Base-by-base conservation (phyloP, 2,113 vertebrate genomes). In the Thymallus thymallus region DNA sequence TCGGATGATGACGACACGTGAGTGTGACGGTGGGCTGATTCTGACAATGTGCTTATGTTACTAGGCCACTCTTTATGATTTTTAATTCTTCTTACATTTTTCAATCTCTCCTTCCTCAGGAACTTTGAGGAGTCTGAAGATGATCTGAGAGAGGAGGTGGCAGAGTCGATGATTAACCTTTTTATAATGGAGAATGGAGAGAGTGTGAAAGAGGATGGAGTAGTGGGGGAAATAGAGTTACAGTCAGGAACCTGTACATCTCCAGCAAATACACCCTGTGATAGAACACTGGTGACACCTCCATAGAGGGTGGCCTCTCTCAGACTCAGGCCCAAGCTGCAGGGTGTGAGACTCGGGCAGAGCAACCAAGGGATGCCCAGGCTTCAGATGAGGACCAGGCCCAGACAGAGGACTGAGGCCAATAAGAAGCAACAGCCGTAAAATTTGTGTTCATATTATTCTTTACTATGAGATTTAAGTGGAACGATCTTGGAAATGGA, bases 1-100 rank as follows among this genome's bases (percentile, higher is more conserved):
- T 96, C 92, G 26, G 95, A 98, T 9, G 95, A 94, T 6, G 94
- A 96, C 2, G 95, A 96, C 88, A 95, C 91, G 95, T 96, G 82
- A 94, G 95, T 90, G 6, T 30, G 24, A 30, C 48, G 6, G 1
- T 29, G 18, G 2, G 22, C 20, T 29, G 20, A 12, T 48, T 4
- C 68, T 13, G 6, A 23, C 41, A 7, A 24, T 23, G 29, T 20
- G 66, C 10, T 10, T 16, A 1, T 14, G 55, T 9, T 41, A 6
- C 14, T 32, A n/a, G 5, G 23, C 20, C 9, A 18, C 20, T 14
- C 10, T 51, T 41, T 41, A 61, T 18, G 9, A 41, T 9, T 10
- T 41, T 41, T 41, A 9, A 41, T 10, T 41, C 7, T 41, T 41
- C 35, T 9, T 41, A 41, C 35, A 10, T 41, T 41, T 41, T 41